Conservation (phyloP, 2,888 invertebrate species). For the Microlaimidae sp. region DNA sequence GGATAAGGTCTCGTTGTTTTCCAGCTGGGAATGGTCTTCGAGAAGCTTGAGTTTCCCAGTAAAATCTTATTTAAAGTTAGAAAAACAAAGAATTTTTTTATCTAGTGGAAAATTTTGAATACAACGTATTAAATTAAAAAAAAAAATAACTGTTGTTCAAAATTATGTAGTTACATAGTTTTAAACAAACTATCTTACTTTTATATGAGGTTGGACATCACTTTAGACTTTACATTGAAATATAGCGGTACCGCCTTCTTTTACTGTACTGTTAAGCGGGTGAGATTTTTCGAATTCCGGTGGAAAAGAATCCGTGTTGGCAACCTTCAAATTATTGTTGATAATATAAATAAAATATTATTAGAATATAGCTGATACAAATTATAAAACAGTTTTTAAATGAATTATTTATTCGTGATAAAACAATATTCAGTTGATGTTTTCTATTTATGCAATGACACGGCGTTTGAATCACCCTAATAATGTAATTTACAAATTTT, state of each 20-base stretch:
- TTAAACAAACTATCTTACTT: slow-evolving; percentile 36
- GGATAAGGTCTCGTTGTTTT: slow-evolving; percentile 35
- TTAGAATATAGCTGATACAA: too few relatives aligned
- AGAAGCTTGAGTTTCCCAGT: slow-evolving; percentile 42
- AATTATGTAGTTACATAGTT: too few relatives aligned
- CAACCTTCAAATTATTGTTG: slow-evolving; percentile 14
- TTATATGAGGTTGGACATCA: slow-evolving; percentile 38
- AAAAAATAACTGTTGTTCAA: too few relatives aligned
- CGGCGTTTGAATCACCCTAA: too few relatives aligned
- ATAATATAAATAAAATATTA: too few relatives aligned
- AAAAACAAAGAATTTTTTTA: neutral
- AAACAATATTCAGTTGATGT: too few relatives aligned
- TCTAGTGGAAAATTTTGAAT: neutral
- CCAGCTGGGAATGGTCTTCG: slow-evolving; percentile 28
- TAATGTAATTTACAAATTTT: too few relatives aligned
- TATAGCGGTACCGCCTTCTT: slow-evolving; percentile 38
- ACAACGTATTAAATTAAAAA: too few relatives aligned
- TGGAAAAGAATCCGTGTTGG: neutral
- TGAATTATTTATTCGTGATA: too few relatives aligned
- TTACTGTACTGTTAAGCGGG: slow-evolving; percentile 39
- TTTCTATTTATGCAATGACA: too few relatives aligned
- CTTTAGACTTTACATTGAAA: slow-evolving; percentile 42
- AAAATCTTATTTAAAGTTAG: slow-evolving; percentile 24
- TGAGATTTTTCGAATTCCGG: slow-evolving; percentile 18
- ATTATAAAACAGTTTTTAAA: too few relatives aligned